Conservation (phyloP, 2,888 invertebrate genomes). For the Pyrrhia umbra region DNA sequence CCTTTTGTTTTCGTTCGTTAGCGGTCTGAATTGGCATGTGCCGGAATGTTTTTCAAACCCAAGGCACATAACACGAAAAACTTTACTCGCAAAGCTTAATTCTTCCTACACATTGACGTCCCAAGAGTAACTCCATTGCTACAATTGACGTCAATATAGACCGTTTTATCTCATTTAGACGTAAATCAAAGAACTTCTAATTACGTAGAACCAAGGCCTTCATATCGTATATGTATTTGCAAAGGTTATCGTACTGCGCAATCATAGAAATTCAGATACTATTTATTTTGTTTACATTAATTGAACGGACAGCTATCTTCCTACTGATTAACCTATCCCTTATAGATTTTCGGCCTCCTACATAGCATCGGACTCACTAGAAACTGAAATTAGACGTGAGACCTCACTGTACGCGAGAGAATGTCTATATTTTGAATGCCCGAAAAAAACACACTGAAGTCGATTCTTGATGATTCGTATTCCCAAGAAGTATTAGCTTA, state of each 20-base stretch:
- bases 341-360: neutral
- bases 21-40: constrained; percentile 11
- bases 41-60: constrained; percentile 24
- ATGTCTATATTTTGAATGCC: constrained; percentile 15
- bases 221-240: constrained; percentile 53
- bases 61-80: constrained; percentile 10
- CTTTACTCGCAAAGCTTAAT: constrained; percentile 31
- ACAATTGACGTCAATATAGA: constrained; percentile 72
- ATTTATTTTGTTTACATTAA: constrained; percentile 31
- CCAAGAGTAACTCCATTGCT: constrained; percentile 57
- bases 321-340: constrained; percentile 11
- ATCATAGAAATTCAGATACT: constrained; percentile 39
- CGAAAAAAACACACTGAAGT: constrained; percentile 15
- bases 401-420: constrained; percentile 11
- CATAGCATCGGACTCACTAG: constrained; percentile 1
- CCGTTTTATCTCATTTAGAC: constrained; percentile 64
- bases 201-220: constrained; percentile 56
- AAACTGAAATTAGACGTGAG: constrained; percentile 9
- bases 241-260: constrained; percentile 63
- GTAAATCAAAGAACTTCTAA: constrained; percentile 63
- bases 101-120: constrained; percentile 54
- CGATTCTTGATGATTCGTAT: constrained; percentile 23
- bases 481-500: constrained; percentile 16
- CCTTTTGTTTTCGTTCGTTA: constrained; percentile 45
- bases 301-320: constrained; percentile 19